phyloP scores from a whole-genome alignment of 2,113 vertebrate species.

The Crocuta crocuta region DNA sequence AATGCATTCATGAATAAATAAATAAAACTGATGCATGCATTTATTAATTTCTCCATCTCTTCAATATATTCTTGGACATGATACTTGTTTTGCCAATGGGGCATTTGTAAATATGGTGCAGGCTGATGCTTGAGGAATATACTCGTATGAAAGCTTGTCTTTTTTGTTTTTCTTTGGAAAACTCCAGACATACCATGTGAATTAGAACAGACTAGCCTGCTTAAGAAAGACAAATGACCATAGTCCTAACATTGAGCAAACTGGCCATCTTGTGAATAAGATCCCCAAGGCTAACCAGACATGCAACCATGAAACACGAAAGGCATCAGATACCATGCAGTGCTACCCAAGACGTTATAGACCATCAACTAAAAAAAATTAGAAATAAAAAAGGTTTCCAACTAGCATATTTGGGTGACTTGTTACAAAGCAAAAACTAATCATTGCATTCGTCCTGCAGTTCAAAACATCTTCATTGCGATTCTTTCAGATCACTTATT shows the following conservation, averaged over 20 bases:
- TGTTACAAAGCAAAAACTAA: neutral
- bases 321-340: accelerated
- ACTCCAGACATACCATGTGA: neutral
- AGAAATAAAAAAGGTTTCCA: neutral
- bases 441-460: accelerated
- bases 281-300: neutral
- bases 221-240: neutral
- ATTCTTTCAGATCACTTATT: neutral
- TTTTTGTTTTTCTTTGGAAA: neutral
- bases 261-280: neutral
- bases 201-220: neutral
- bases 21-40: neutral
- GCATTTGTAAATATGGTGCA: neutral
- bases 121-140: neutral
- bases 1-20: neutral
- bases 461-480: neutral
- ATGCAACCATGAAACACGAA: neutral
- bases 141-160: neutral
- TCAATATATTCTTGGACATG: neutral
- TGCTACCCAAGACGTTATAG: neutral
- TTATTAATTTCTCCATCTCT: neutral
- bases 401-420: neutral
- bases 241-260: neutral
- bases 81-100: neutral
- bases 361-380: neutral